Conservation (phyloP, 2,113 vertebrate species). For the Smithornis capensis region DNA sequence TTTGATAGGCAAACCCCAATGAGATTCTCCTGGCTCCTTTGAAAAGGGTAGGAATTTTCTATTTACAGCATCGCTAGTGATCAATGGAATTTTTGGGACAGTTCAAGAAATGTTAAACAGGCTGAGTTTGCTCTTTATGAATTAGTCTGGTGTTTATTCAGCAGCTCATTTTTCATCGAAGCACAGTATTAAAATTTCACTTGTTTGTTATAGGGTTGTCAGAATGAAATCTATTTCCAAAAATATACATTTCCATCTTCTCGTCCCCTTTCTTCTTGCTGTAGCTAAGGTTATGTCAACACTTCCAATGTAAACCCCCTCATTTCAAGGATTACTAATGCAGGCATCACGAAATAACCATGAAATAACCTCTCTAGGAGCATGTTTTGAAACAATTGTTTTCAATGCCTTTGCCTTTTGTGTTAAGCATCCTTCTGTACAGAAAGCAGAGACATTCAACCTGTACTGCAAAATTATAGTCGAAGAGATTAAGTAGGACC, state of each 20-base stretch:
- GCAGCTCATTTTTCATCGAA: slow-evolving; percentile 50
- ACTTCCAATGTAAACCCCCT: slow-evolving; percentile 14
- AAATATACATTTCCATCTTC: slow-evolving; percentile 59
- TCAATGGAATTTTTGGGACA: slow-evolving; percentile 25
- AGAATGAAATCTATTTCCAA: slow-evolving; percentile 56
- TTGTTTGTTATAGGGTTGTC: slow-evolving; percentile 54
- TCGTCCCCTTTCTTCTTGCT: background rate
- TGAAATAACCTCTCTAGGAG: background rate
- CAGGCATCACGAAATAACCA: slow-evolving; percentile 7
- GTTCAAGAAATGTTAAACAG: slow-evolving; percentile 38
- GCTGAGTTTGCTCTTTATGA: slow-evolving; percentile 53
- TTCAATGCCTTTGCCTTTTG: background rate
- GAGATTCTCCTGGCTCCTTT: slow-evolving; percentile 51
- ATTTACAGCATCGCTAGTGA: slow-evolving; percentile 34
- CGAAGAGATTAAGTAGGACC: background rate
- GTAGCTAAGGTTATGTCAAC: slow-evolving; percentile 45
- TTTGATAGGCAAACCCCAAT: slow-evolving; percentile 49
- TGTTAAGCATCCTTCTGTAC: background rate
- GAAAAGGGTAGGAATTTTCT: slow-evolving; percentile 57
- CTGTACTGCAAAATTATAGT: background rate
- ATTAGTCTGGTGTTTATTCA: slow-evolving; percentile 58
- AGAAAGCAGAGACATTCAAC: background rate
- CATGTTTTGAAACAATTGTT: background rate
- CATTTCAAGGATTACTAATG: slow-evolving; percentile 34
- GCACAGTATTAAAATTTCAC: slow-evolving; percentile 38